phyloP scores from a whole-genome alignment of 2,888 invertebrate species.

The Oligia fasciuncula region DNA sequence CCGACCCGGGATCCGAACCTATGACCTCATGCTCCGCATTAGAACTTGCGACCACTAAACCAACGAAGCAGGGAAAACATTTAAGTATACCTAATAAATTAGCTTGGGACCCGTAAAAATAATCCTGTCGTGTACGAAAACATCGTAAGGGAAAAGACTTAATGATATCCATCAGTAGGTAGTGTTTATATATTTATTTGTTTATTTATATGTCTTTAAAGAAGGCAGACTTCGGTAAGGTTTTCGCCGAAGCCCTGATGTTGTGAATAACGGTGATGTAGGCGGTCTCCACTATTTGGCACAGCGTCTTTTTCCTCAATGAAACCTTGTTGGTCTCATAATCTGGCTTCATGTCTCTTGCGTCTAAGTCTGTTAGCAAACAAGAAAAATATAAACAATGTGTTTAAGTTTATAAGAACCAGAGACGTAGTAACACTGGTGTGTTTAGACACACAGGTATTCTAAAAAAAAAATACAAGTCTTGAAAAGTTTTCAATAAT shows the following conservation, averaged over 20 bases:
- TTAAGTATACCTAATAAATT: too few species aligned
- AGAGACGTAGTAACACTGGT: not conserved
- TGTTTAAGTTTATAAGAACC: too few species aligned
- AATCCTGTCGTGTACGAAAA: not conserved
- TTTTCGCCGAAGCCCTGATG: conserved; percentile 77
- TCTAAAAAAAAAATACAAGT: not conserved
- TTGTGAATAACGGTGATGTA: conserved; percentile 80
- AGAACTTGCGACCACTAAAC: too few species aligned
- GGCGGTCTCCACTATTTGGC: conserved; percentile 74
- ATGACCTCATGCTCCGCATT: too few species aligned
- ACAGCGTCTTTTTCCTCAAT: conserved; percentile 70
- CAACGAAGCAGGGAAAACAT: too few species aligned
- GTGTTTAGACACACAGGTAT: not conserved
- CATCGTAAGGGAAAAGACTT: not conserved
- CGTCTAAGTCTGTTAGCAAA: conserved; percentile 71
- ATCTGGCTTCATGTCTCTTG: conserved; percentile 61
- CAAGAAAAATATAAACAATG: not conserved
- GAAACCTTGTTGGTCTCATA: conserved; percentile 63
- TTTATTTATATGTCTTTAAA: conserved; percentile 70
- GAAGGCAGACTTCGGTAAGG: conserved; percentile 78
- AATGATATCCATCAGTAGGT: not conserved
- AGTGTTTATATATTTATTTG: not conserved
- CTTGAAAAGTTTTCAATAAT: not conserved
- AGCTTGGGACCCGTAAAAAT: too few species aligned
- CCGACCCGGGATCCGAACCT: too few species aligned